Base-by-base conservation (phyloP, 2,113 vertebrate genomes). In the Trichomycterus rosablanca region DNA sequence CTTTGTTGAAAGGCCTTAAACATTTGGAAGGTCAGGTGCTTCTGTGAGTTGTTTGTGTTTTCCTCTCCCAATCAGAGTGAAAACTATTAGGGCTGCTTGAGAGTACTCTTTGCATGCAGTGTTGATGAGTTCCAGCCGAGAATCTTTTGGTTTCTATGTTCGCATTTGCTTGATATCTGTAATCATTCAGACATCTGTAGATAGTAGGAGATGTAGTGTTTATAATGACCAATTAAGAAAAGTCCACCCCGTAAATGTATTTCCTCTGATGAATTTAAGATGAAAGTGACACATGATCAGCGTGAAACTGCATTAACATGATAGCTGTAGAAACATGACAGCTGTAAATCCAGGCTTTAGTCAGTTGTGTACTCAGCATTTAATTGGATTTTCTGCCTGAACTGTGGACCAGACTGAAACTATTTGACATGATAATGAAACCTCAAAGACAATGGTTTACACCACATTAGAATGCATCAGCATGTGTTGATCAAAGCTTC, bases 171-270 rank as follows among this genome's bases (percentile, higher is more conserved):
- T 65, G 56, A 63, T 66, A 62, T 30, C 59, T 20, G 40, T 44
- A 70, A 76, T 79, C 70, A 63, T 60, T 1, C 4, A 66, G 73
- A 72, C 74, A 81, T 81, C 75, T 75, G 74, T 67, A 61, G 40
- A 67, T 49, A 69, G 46, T 56, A 19, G 18, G 26, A 50, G 72
- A 74, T 74, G 78, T 71, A 23, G 51, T 77, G 76, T 85, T 81
- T 83, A 81, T 71, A 71, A 64, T 42, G 43, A 26, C 59, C 55
- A 62, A 71, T 63, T 26, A 43, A 34, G 57, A 61, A 55, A 48
- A 57, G 59, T 46, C 26, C 53, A n/a, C 14, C 3, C 73, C 80
- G 80, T 77, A 72, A 85, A 70, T 59, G 43, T 6, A 2, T 14
- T 55, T 70, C 55, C 55, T 74, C 71, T 69, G 66, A 76, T 61